Conservation (phyloP, 1,140 invertebrate genomes). For the Drosophila sp. region DNA sequence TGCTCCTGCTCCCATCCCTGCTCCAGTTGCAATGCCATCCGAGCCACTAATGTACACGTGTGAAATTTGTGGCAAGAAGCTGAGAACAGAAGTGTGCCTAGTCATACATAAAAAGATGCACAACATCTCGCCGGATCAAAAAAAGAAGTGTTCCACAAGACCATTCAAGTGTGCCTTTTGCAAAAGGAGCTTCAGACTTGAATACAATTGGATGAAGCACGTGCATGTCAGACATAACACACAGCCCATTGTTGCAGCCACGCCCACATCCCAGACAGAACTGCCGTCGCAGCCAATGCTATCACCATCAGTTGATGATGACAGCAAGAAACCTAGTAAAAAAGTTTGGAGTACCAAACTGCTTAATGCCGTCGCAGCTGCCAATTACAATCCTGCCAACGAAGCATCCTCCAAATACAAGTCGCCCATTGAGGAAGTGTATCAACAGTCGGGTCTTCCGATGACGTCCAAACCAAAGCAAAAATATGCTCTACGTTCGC, state of each 20-base stretch:
- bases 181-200: constrained; percentile 43
- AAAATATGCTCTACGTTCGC: constrained; percentile 55
- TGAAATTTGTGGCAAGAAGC: neutral
- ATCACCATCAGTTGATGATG: neutral
- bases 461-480: constrained; percentile 16
- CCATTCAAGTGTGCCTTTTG: constrained; percentile 31
- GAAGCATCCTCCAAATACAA: constrained; percentile 45
- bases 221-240: neutral
- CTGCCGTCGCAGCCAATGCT: neutral
- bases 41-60: neutral
- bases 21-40: neutral
- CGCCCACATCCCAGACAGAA: neutral
- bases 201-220: constrained; percentile 32
- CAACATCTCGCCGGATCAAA: neutral
- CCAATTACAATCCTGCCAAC: constrained; percentile 45
- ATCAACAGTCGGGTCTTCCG: neutral
- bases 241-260: neutral
- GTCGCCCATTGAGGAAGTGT: constrained; percentile 6
- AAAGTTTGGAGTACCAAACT: constrained; percentile 45
- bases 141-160: neutral
- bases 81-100: neutral
- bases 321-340: neutral
- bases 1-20: neutral
- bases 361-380: constrained; percentile 54
- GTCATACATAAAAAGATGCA: neutral